Percentiles rank a stretch among this genome's conserved stretches.
phyloP scores from a whole-genome alignment of 2,113 vertebrate genomes.

The Oncorhynchus tshawytscha region DNA sequence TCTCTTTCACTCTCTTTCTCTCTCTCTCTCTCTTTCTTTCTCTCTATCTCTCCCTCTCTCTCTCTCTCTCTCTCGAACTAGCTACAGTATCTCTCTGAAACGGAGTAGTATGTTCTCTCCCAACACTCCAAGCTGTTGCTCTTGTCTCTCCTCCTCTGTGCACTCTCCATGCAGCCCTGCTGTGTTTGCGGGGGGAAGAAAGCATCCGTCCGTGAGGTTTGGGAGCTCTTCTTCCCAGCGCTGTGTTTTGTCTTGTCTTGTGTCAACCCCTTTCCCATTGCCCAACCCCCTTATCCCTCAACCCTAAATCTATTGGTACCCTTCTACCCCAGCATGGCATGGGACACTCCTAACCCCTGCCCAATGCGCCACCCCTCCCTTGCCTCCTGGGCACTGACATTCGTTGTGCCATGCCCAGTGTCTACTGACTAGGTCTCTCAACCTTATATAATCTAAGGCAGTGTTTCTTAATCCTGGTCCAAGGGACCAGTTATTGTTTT shows the following conservation, averaged over 20 bases:
- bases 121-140: conserved; percentile 27
- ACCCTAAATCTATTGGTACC: background rate
- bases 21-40: conserved; percentile 32
- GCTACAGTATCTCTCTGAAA: conserved; percentile 27
- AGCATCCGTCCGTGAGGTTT: conserved; percentile 60
- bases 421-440: background rate
- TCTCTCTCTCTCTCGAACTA: background rate
- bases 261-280: conserved; percentile 13
- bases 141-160: conserved; percentile 3
- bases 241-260: conserved; percentile 43
- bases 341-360: background rate
- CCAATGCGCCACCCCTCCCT: conserved; percentile 1
- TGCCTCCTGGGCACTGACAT: background rate
- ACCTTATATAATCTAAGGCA: no score
- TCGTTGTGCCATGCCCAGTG: background rate
- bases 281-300: background rate
- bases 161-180: conserved; percentile 19
- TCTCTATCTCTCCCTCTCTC: conserved; percentile 20
- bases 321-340: conserved; percentile 50
- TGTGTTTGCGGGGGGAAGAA: conserved; percentile 40
- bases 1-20: conserved; percentile 19
- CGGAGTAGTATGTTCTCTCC: conserved; percentile 21
- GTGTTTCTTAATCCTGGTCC: no score
- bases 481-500: no score
- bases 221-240: conserved; percentile 55